Conservation (phyloP, 2,888 invertebrate genomes). For the Cacoxenus indagator region DNA sequence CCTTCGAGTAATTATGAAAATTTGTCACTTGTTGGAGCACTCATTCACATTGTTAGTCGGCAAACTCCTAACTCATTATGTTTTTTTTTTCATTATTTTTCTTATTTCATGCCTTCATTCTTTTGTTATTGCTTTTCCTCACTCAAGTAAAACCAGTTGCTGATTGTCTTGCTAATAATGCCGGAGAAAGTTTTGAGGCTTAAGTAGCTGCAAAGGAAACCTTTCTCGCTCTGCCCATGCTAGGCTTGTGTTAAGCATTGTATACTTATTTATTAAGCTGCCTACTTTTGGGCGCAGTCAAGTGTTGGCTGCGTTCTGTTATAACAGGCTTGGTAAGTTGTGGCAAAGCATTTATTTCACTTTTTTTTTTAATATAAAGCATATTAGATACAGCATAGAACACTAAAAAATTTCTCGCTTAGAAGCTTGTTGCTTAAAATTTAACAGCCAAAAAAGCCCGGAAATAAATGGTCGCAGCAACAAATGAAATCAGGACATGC, state of each 20-base stretch:
- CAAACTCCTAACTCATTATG: neutral
- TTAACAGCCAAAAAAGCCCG: neutral
- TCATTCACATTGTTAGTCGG: neutral
- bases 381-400: neutral
- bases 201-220: slow-evolving; percentile 12
- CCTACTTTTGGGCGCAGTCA: neutral
- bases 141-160: slow-evolving; percentile 1
- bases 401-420: neutral
- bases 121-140: neutral
- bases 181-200: neutral
- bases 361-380: neutral
- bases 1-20: slow-evolving; percentile 47
- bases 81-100: slow-evolving; percentile 26
- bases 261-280: slow-evolving; percentile 7
- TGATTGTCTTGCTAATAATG: slow-evolving; percentile 13
- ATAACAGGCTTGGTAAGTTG: neutral
- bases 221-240: neutral
- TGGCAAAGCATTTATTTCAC: neutral
- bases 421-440: too few species aligned
- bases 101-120: slow-evolving; percentile 3
- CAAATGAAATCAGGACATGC: neutral
- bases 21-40: slow-evolving; percentile 37
- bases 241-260: slow-evolving; percentile 7
- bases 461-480: neutral
- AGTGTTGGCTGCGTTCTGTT: neutral